Evolutionary conservation across 30 jellyfish, hydroid and myxozoan species (phyloP).

Genomic region (Hydractinia symbiolongicarpus): DNA sequence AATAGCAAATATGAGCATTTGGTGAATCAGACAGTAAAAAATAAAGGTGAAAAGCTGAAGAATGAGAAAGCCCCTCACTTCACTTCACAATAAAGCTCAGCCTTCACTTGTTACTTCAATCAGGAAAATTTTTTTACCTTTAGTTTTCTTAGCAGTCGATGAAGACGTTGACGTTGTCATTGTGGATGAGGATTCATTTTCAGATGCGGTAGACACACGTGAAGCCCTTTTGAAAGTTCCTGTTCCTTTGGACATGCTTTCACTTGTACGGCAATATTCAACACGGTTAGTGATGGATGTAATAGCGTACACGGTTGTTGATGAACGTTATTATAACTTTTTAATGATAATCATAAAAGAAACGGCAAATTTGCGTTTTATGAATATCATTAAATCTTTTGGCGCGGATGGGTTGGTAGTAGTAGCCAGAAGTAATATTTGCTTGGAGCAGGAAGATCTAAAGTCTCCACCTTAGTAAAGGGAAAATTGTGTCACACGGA

Average conservation of each 20-base stretch:
- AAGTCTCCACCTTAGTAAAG: no score
- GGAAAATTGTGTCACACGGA: no score
- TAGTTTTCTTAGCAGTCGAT: background rate
- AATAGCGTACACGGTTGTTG: background rate
- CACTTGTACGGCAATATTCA: background rate
- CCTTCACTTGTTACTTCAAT: no score
- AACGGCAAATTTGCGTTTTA: background rate
- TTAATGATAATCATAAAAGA: slow-evolving; percentile 3
- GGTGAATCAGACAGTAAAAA: no score
- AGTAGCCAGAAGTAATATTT: no score
- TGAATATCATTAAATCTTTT: slow-evolving; percentile 3
- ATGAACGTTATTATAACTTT: background rate
- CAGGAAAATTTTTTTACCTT: no score
- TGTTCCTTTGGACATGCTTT: background rate
- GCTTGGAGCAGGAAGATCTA: no score
- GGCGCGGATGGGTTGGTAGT: slow-evolving; percentile 13
- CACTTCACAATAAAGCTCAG: no score
- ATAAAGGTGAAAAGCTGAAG: no score
- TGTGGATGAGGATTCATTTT: background rate
- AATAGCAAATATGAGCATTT: no score
- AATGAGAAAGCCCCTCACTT: no score
- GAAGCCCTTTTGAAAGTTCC: background rate
- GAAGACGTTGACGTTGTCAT: background rate
- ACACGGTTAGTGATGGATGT: background rate
- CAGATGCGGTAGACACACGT: background rate